Evolutionary conservation across 1,140 invertebrate genomes (phyloP).

Genomic region (Chymomyza costata): DNA sequence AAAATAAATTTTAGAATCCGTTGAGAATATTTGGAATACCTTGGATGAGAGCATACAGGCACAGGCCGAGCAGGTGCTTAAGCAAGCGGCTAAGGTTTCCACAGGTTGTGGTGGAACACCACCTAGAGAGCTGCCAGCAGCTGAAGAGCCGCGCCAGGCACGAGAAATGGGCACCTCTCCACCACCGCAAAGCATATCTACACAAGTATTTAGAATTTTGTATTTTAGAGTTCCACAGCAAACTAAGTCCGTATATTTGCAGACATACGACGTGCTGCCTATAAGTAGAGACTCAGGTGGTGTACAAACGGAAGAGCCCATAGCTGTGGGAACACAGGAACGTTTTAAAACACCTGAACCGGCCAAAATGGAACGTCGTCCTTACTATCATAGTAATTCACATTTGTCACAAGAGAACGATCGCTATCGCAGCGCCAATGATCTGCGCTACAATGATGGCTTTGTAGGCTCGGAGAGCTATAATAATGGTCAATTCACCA

Average conservation of each 20-base stretch:
- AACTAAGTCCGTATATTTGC: constrained; percentile 21
- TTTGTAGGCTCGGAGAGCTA: constrained; percentile 8
- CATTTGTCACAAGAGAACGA: constrained; percentile 47
- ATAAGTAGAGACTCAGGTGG: neutral
- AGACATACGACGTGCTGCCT: constrained; percentile 74
- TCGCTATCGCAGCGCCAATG: constrained; percentile 57
- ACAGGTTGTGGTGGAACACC: constrained; percentile 79
- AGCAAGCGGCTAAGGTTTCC: constrained; percentile 74
- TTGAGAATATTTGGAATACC: constrained; percentile 73
- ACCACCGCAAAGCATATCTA: constrained; percentile 89
- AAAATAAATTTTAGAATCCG: constrained; percentile 61
- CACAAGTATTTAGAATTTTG: constrained; percentile 80
- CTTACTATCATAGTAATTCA: constrained; percentile 43
- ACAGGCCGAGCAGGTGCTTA: constrained; percentile 55
- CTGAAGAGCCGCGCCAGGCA: constrained; percentile 4
- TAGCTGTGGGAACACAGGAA: constrained; percentile 11
- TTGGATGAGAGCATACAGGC: constrained; percentile 73
- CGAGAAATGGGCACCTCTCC: constrained; percentile 86
- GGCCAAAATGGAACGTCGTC: constrained; percentile 37
- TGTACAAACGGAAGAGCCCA: constrained; percentile 20
- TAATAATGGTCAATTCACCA: constrained; percentile 33
- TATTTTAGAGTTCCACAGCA: neutral
- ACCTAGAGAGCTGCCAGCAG: constrained; percentile 68
- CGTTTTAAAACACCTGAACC: constrained; percentile 38
- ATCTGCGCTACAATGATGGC: constrained; percentile 36